phyloP scores from a whole-genome alignment of 2,888 invertebrate genomes.

The Heliconius ismenius region DNA sequence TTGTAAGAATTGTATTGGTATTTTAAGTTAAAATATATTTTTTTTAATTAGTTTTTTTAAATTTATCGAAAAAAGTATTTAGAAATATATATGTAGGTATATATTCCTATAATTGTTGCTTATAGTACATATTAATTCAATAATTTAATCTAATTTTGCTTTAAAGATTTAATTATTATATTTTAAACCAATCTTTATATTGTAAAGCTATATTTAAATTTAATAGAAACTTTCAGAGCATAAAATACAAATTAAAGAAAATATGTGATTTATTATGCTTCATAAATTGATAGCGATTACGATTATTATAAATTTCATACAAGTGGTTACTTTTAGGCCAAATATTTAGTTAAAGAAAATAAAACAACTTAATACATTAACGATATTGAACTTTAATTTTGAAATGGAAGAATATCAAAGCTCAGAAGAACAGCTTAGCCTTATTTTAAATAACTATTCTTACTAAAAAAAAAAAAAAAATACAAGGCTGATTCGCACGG shows the following conservation, averaged over 20 bases:
- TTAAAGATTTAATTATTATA: not conserved
- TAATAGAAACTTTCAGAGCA: not conserved
- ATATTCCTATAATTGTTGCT: not conserved
- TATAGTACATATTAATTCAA: not conserved
- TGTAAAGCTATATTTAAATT: not conserved
- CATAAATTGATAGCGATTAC: too few relatives aligned
- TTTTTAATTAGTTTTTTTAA: too few relatives aligned
- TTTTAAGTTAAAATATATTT: not conserved
- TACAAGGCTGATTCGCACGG: constrained; percentile 66
- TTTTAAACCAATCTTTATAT: not conserved
- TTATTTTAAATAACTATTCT: constrained; percentile 11
- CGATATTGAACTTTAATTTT: not conserved
- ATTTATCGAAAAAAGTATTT: too few relatives aligned
- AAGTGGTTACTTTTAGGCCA: not conserved
- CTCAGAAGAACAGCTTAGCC: not conserved
- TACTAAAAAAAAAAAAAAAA: constrained; percentile 35
- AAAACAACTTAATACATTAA: not conserved
- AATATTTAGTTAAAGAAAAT: not conserved
- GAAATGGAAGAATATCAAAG: not conserved
- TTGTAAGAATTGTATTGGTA: not conserved
- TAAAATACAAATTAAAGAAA: too few relatives aligned
- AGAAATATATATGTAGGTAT: not conserved
- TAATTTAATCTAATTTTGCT: not conserved
- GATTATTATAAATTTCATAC: not conserved
- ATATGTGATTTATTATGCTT: not conserved